Evolutionary conservation across 2,113 vertebrate species (phyloP).

Genomic region (Oreocharis arfaki): DNA sequence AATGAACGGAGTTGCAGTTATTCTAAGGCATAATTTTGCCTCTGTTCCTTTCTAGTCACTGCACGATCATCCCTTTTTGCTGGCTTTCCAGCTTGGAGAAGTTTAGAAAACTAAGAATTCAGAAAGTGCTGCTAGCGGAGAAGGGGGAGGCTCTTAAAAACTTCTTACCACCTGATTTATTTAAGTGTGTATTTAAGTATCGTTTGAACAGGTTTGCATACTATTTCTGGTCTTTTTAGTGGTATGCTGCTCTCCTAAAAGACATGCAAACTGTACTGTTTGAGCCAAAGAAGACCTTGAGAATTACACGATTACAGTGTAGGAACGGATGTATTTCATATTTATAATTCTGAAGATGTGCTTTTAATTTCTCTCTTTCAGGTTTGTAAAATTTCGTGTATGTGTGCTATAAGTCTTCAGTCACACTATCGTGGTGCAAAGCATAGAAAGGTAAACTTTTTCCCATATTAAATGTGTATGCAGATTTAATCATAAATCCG

Average conservation of each 20-base stretch:
- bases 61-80: not conserved
- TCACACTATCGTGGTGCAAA: constrained; percentile 50
- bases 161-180: not conserved
- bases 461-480: not conserved
- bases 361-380: constrained; percentile 19
- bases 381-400: constrained; percentile 49
- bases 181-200: not conserved
- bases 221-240: not conserved
- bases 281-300: not conserved
- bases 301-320: not conserved
- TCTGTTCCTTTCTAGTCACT: not conserved
- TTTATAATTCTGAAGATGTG: not conserved
- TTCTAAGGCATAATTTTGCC: not conserved
- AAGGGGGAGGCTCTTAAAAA: not conserved
- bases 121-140: not conserved
- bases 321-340: not conserved
- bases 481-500: not conserved
- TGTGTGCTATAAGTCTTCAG: constrained; percentile 36
- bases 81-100: not conserved
- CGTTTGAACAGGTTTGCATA: not conserved
- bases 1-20: not conserved
- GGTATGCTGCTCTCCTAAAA: not conserved
- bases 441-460: constrained; percentile 54
- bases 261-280: not conserved
- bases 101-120: not conserved